phyloP scores from a whole-genome alignment of 2,888 invertebrate species.

The Galerucella calmariensis region DNA sequence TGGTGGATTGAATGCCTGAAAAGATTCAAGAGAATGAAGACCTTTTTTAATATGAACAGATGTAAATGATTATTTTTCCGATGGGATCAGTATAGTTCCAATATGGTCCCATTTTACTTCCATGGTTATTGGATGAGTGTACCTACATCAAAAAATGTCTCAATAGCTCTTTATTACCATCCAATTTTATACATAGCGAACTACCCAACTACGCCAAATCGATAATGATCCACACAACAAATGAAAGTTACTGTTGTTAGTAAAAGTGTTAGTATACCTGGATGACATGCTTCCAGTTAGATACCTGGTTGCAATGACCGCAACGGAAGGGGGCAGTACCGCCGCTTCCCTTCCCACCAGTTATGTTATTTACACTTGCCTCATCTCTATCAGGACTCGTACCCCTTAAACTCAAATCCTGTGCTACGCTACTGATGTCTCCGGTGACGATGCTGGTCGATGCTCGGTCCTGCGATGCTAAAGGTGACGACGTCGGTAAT shows the following conservation, averaged over 20 bases:
- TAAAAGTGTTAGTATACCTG: slow-evolving; percentile 74
- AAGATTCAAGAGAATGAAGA: no score
- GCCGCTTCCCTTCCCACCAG: slow-evolving; percentile 59
- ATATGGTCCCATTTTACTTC: no score
- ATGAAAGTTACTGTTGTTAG: slow-evolving; percentile 55
- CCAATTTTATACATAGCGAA: no score
- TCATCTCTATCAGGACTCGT: slow-evolving; percentile 64
- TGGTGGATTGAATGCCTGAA: no score
- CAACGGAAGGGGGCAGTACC: slow-evolving; percentile 73
- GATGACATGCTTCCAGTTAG: slow-evolving; percentile 88
- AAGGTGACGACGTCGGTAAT: slow-evolving; percentile 16
- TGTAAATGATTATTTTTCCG: no score
- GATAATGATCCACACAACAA: slow-evolving; percentile 20
- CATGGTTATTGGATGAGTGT: no score
- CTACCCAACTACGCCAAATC: slow-evolving; percentile 14
- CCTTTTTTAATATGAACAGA: no score
- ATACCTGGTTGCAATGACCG: slow-evolving; percentile 84
- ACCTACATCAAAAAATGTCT: no score
- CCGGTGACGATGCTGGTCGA: slow-evolving; percentile 25
- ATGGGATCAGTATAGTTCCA: no score
- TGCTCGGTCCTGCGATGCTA: slow-evolving; percentile 12
- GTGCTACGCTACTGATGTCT: slow-evolving; percentile 30
- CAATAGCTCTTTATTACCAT: no score
- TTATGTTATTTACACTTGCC: slow-evolving; percentile 67
- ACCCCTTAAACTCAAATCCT: slow-evolving; percentile 56